Evolutionary conservation across 2,113 vertebrate genomes (phyloP).

Genomic region (Alectura lathami): DNA sequence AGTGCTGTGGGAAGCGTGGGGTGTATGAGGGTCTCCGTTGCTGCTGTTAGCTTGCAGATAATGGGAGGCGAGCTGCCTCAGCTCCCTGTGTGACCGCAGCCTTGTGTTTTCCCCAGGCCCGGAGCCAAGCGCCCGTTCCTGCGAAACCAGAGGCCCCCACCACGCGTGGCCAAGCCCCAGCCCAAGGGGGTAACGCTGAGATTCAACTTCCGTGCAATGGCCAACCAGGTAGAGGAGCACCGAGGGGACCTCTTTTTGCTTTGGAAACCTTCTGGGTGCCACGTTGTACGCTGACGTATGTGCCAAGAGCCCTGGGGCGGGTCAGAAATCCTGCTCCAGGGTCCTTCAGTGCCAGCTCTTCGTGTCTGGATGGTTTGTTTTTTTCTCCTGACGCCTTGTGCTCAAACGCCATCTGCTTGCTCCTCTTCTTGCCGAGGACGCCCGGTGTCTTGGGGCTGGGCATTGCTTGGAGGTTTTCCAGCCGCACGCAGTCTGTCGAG

Average conservation of each 20-base stretch:
- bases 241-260: slow-evolving; percentile 17
- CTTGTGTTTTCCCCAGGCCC: slow-evolving; percentile 7
- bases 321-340: not conserved
- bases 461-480: slow-evolving; percentile 45
- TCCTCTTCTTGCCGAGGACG: slow-evolving; percentile 6
- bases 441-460: not conserved
- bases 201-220: slow-evolving; percentile 76
- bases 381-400: slow-evolving; percentile 17
- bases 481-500: not conserved
- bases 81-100: not conserved
- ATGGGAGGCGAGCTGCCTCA: not conserved
- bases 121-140: slow-evolving; percentile 46
- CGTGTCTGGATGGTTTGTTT: not conserved
- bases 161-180: not conserved
- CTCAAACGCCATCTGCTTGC: slow-evolving; percentile 49
- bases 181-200: slow-evolving; percentile 74
- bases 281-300: not conserved
- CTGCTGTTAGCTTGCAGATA: not conserved
- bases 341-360: not conserved
- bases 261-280: slow-evolving; percentile 2
- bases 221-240: slow-evolving; percentile 76
- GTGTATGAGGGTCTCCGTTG: not conserved
- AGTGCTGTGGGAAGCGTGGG: accelerated
- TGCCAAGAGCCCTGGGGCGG: not conserved
- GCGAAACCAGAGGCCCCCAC: slow-evolving; percentile 12